Percentiles rank a stretch among this genome's conserved stretches.
Evolutionary conservation across 2,797 vertebrate genomes (phyloP).

Genomic region (Allobates femoralis): DNA sequence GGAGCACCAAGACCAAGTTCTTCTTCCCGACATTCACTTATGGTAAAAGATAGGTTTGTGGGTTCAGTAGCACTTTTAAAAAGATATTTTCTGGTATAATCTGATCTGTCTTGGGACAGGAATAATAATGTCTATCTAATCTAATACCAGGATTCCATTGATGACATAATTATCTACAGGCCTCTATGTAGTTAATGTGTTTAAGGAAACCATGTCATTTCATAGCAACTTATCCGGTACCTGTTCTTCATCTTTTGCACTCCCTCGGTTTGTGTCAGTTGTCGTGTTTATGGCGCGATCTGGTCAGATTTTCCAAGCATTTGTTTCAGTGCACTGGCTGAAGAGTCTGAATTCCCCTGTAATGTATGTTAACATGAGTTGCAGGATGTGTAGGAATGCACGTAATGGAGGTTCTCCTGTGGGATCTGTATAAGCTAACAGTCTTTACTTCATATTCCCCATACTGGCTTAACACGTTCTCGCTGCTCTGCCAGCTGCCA

Average conservation of each 20-base stretch:
- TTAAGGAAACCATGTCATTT: constrained; percentile 12
- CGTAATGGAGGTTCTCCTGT: constrained; percentile 44
- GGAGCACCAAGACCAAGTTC: no score
- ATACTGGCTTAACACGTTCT: constrained; percentile 37
- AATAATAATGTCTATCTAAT: background rate
- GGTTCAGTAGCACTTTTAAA: background rate
- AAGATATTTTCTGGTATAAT: background rate
- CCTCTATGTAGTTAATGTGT: background rate
- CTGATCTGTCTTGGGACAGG: background rate
- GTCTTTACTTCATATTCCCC: constrained; percentile 23
- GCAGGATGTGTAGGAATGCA: constrained; percentile 54
- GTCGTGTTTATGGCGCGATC: background rate
- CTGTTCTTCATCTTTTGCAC: constrained; percentile 31
- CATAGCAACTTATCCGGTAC: background rate
- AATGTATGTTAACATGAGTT: constrained; percentile 48
- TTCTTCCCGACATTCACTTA: no score
- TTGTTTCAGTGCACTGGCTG: constrained; percentile 45
- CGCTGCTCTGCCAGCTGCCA: constrained; percentile 16
- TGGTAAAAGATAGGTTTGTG: background rate
- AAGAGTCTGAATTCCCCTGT: constrained; percentile 29
- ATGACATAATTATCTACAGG: background rate
- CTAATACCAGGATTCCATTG: background rate
- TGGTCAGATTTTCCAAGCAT: constrained; percentile 69
- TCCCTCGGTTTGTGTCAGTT: constrained; percentile 33
- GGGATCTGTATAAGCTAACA: constrained; percentile 39